Evolutionary conservation across 53 echinoderm and acorn worm species (phyloP).

Genomic region (Paelopatides confundens): DNA sequence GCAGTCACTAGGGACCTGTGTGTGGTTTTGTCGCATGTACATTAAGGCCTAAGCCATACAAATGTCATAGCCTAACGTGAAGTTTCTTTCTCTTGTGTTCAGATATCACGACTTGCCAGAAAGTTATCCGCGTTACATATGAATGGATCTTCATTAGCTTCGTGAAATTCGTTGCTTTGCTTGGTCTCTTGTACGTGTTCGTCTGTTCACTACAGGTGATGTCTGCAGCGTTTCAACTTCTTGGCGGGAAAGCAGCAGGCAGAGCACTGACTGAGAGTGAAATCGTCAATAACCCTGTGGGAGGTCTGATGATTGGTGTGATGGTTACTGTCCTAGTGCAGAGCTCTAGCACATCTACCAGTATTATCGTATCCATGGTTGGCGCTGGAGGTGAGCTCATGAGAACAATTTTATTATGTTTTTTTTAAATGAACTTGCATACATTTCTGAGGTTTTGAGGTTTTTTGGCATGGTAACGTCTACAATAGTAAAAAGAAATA

Average conservation of each 20-base stretch:
- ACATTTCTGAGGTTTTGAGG: too few species aligned
- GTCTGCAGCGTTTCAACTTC: slow-evolving; percentile 84
- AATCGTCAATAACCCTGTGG: slow-evolving; percentile 84
- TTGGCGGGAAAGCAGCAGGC: slow-evolving; percentile 90
- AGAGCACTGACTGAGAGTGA: slow-evolving; percentile 81
- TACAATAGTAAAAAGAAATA: too few species aligned
- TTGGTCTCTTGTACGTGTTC: slow-evolving; percentile 87
- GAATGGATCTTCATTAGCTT: slow-evolving; percentile 46
- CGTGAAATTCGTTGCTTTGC: slow-evolving; percentile 55
- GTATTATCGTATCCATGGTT: slow-evolving; percentile 94
- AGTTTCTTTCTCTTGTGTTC: background rate
- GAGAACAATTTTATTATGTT: too few species aligned
- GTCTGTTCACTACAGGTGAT: slow-evolving; percentile 94
- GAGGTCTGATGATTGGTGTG: slow-evolving; percentile 94
- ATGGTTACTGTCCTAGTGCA: slow-evolving; percentile 95
- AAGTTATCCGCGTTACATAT: slow-evolving; percentile 2
- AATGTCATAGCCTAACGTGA: too few species aligned
- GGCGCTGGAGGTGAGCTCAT: slow-evolving; percentile 74
- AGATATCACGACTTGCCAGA: slow-evolving; percentile 37
- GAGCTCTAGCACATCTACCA: slow-evolving; percentile 97
- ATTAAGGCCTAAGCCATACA: too few species aligned
- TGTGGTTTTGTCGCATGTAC: too few species aligned
- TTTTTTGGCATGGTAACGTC: too few species aligned
- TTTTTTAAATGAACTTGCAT: too few species aligned
- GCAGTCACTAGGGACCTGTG: too few species aligned